These are phyloP conservation scores for Agonum fuliginosum DNA, from an alignment of 2,888 invertebrate species.

Conservation along the genomic window DNA sequence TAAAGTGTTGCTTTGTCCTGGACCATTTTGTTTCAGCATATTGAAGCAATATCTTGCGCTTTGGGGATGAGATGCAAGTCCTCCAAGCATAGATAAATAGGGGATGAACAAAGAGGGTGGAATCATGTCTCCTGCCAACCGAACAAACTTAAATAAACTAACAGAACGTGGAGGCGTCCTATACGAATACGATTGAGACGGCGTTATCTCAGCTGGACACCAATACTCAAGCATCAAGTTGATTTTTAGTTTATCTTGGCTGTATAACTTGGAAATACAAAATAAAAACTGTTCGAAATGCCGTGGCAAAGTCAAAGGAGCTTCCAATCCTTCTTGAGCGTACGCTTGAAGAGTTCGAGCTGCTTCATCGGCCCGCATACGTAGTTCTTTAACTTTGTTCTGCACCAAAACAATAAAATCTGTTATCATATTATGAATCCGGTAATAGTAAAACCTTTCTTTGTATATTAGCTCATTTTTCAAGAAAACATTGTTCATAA, in stretches of 20 bases:
- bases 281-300: slow-evolving; percentile 91
- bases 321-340: slow-evolving; percentile 84
- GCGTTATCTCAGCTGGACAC: slow-evolving; percentile 77
- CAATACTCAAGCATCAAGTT: slow-evolving; percentile 89
- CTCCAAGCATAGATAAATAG: slow-evolving; percentile 90
- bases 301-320: slow-evolving; percentile 83
- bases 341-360: slow-evolving; percentile 86
- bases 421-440: slow-evolving; percentile 89
- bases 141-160: slow-evolving; percentile 92
- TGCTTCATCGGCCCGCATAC: slow-evolving; percentile 91
- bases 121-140: slow-evolving; percentile 89
- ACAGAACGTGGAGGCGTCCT: slow-evolving; percentile 80
- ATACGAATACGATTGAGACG: slow-evolving; percentile 70
- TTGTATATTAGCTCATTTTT: slow-evolving; percentile 81
- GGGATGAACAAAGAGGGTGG: slow-evolving; percentile 89
- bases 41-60: slow-evolving; percentile 88
- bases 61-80: slow-evolving; percentile 84
- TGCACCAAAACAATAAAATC: slow-evolving; percentile 96
- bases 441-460: slow-evolving; percentile 88
- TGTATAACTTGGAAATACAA: slow-evolving; percentile 86
- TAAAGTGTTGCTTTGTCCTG: slow-evolving; percentile 74
- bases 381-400: slow-evolving; percentile 88
- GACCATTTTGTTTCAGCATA: slow-evolving; percentile 82
- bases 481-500: slow-evolving; percentile 83
- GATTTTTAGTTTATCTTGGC: slow-evolving; percentile 81